Evolutionary conservation across 2,888 invertebrate species (phyloP), one percentile per base, ranked within the genome.

Genomic region (Caenorhabditis plicata): DNA sequence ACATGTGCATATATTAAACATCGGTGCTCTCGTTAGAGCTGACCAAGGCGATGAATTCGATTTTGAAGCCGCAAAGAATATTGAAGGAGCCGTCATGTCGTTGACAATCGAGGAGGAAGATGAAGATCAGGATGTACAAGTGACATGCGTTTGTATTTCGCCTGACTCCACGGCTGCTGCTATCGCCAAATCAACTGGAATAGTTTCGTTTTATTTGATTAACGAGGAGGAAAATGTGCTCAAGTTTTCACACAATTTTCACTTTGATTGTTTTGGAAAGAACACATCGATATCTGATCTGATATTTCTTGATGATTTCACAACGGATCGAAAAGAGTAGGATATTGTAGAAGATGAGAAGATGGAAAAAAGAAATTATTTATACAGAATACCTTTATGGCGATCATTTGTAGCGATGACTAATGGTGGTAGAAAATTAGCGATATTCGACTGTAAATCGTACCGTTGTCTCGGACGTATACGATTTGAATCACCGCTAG

Each of bases 391-490:
- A 32, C 60, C 36, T 26, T 69, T 61, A 66, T 77, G 55, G 71
- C 58, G 47, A 38, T 56, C 36, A 22, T 68, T 58, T 60, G 58
- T 62, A 92, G 94, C 84, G 87, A 90, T 80, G 93, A 95, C 66
- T 8, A 57, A 72, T 26, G 61, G 60, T 19, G 77, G 77, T 5
- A 52, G 73, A 11, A 63, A 67, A 11, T 13, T 77, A 33, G 64
- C 65, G 25, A 47, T 78, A n/a, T 76, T 67, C 48, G 76, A 78
- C 33, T 78, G 76, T 39, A 70, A 93, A 80, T 87, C 90, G 0
- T 96, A 96, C 96, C 86, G 87, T 41, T 94, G 94, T 79, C 84
- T 94, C n/a, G 95, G 71, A 26, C 47, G 56, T 26, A 48, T 77
- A 39, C 58, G 74, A 2, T 85, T 94, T 47, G 95, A 95, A 83